Evolutionary conservation across 37 sponge, comb jelly and placozoan genomes (phyloP), one percentile per base, ranked within the genome.

Genomic region (Ephydatia muelleri): DNA sequence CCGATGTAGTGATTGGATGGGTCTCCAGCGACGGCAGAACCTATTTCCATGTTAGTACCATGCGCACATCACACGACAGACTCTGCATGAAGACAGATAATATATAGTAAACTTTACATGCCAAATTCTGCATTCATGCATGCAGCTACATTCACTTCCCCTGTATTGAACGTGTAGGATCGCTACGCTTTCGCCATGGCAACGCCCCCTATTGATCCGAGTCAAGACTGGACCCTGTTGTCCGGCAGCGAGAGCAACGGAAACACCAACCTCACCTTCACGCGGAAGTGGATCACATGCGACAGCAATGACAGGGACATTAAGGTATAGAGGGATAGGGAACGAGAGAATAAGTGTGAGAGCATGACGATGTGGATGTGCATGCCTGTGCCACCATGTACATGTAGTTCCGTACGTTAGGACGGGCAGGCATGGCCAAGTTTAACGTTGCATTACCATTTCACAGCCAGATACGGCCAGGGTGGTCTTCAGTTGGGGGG

Each of bases 1-100:
- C 84, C 28, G 89, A 89, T 57, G 83, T 89, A 0, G 80, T 89
- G 19, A 84, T 84, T 0, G 91, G 91, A 70, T 90, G 91, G 91
- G 82, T 90, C 25, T 40, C n/a, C 22, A n/a, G 34, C 39, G 22
- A 34, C 27, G 81, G 81, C 67, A 16, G 13, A 2, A 28, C 69
- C 31, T 32, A 35, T 30, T 68, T 80, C n/a, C 36, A 80, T 68
- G 81, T 80, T 21, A 80, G 81, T n/a, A n/a, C n/a, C n/a, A n/a
- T n/a, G n/a, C n/a, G n/a, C n/a, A n/a, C n/a, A n/a, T n/a, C n/a
- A n/a, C n/a, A n/a, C n/a, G n/a, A n/a, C 43, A 43, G 6, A 9
- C 43, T n/a, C n/a, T 43, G 3, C 3, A 3, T 43, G 43, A 43
- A 3, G 43, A 43, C 6, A 9, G 3, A 9, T 43, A 43, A 43